Evolutionary conservation across 37 sponge, comb jelly and placozoan species (phyloP), one percentile per base, ranked within the genome.

Genomic region (Ianthella basta): DNA sequence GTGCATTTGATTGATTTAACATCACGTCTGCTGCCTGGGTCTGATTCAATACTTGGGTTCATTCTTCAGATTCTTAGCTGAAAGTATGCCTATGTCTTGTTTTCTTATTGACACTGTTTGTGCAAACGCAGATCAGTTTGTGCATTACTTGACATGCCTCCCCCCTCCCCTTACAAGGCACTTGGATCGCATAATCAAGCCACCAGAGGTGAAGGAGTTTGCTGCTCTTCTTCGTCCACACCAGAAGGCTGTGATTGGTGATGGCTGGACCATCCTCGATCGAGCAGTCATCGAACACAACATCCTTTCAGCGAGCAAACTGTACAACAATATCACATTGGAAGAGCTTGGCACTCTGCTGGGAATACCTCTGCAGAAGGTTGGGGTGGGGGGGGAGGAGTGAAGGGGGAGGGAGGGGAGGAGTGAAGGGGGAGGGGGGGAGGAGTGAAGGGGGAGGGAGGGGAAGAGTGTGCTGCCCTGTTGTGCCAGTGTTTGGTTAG

Each of bases 231-330:
- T 98, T 0, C 66, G 88, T 27, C 64, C 82, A 5, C 99, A 98
- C 60, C 99, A 98, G 38, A 94, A 88, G 73, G 97, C 95, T 19
- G 89, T 86, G 25, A 94, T 93, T 23, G 84, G 89, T 33, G 97
- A 97, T 73, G 97, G 97, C 84, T 60, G 29, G 75, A 53, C 40
- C 56, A 96, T 98, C 23, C 70, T 98, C 38, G 99, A 98, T 21
- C 78, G 91, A 77, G 98, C 98, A 44, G 89, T 98, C 32, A 94
- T 98, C 25, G 96, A 98, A 70, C 98, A 98, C 78, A 98, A 98
- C 86, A 90, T 98, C 30, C 87, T 98, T 34, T 92, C 99, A n/a
- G 91, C 96, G 33, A 94, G 95, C 81, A 94, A 98, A 61, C 89
- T 98, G 36, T 98, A 96, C 85, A 94, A 91, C 53, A 96, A 96